A percentile compares a stretch with the other conserved stretches of the same genome.
Evolutionary conservation across 2,797 vertebrate genomes (phyloP).

Genomic region (Silurus aristotelis): DNA sequence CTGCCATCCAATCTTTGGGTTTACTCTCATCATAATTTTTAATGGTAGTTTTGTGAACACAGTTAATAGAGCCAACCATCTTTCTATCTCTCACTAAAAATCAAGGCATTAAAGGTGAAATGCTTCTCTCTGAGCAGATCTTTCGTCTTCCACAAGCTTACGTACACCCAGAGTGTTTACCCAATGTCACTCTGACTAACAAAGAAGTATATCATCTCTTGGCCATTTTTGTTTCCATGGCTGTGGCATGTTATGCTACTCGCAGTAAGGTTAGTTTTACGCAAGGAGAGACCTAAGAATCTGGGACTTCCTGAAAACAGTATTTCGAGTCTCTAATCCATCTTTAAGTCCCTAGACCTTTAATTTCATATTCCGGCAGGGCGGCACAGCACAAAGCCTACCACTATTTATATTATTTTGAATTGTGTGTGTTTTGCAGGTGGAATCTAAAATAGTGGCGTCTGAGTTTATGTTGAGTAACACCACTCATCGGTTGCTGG

Average conservation of each 20-base stretch:
- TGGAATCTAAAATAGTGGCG: slow-evolving; percentile 83
- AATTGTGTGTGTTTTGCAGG: slow-evolving; percentile 68
- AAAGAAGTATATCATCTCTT: neutral
- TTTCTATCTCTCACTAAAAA: neutral
- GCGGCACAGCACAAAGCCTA: neutral
- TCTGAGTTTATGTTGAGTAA: slow-evolving; percentile 87
- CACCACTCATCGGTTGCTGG: slow-evolving; percentile 78
- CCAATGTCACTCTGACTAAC: neutral
- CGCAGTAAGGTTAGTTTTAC: neutral
- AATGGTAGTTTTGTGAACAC: neutral
- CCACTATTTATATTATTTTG: neutral
- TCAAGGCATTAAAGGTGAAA: neutral
- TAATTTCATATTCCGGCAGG: neutral
- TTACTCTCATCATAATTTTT: too few species aligned
- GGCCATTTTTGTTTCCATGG: neutral
- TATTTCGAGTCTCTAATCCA: neutral
- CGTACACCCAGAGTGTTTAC: neutral
- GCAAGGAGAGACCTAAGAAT: neutral
- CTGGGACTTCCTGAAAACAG: neutral
- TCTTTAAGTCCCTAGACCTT: neutral
- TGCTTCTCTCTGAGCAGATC: neutral
- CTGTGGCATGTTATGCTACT: too few species aligned
- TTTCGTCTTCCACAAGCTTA: neutral
- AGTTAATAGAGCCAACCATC: neutral
- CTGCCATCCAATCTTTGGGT: neutral